phyloP scores from a whole-genome alignment of 2,888 invertebrate species.

The Liposcelis brunnea region DNA sequence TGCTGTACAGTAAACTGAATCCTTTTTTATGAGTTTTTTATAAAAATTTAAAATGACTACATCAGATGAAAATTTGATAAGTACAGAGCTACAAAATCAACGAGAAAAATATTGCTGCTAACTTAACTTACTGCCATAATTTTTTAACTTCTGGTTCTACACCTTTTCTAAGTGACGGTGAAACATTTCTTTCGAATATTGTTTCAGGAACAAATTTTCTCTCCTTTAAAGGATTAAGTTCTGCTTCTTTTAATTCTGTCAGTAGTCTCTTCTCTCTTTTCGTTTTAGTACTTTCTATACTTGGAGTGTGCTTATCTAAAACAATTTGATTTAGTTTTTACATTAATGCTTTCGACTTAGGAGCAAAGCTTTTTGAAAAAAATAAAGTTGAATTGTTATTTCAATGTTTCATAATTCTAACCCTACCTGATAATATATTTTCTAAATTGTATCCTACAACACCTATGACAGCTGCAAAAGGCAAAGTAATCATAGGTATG shows the following conservation, averaged over 20 bases:
- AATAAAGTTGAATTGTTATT: neutral
- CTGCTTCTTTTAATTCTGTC: slow-evolving; percentile 42
- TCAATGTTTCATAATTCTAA: neutral
- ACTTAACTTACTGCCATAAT: too few species aligned
- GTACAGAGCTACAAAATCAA: too few species aligned
- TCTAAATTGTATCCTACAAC: slow-evolving; percentile 78
- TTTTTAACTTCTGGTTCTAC: neutral
- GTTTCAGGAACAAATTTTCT: slow-evolving; percentile 27
- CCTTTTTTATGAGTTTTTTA: too few species aligned
- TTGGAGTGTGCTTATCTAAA: slow-evolving; percentile 26
- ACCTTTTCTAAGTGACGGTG: neutral
- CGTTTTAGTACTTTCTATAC: slow-evolving; percentile 41
- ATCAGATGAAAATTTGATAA: too few species aligned
- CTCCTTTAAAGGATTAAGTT: slow-evolving; percentile 49
- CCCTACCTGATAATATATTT: slow-evolving; percentile 45
- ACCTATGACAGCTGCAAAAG: slow-evolving; percentile 66
- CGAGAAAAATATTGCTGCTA: too few species aligned
- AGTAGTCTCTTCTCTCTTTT: slow-evolving; percentile 49
- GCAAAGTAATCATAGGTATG: slow-evolving; percentile 62
- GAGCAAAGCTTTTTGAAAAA: too few species aligned
- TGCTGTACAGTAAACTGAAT: too few species aligned
- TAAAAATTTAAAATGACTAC: too few species aligned
- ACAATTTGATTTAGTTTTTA: too few species aligned
- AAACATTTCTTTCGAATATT: slow-evolving; percentile 10
- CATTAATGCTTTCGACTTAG: too few species aligned